A percentile compares a stretch with the other conserved stretches of the same genome.
Evolutionary conservation across 2,113 vertebrate genomes (phyloP).

Genomic region (Oostethus manadensis): DNA sequence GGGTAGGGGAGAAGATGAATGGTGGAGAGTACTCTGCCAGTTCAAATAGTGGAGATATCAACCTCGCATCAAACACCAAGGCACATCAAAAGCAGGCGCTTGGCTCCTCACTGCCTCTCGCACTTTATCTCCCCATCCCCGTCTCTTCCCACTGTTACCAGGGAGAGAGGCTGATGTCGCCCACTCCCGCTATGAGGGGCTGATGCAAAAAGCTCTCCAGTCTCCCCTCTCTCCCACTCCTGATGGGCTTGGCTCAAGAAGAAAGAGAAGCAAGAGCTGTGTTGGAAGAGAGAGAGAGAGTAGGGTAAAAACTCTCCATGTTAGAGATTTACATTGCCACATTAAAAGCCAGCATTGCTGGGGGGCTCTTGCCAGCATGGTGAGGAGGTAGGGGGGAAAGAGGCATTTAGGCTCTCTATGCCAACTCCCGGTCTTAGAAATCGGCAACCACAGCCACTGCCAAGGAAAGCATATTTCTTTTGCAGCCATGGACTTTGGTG

Average conservation of each 20-base stretch:
- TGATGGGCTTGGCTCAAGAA: constrained; percentile 68
- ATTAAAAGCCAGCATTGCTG: constrained; percentile 57
- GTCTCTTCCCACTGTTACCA: constrained; percentile 49
- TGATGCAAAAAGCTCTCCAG: constrained; percentile 61
- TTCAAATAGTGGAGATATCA: constrained; percentile 52
- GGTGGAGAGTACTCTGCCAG: constrained; percentile 39
- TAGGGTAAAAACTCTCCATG: constrained; percentile 60
- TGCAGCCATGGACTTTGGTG: constrained; percentile 2
- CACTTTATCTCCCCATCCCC: constrained; percentile 48
- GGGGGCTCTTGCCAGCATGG: constrained; percentile 39
- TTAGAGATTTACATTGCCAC: constrained; percentile 67
- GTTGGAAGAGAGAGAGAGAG: constrained; percentile 42
- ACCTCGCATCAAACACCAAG: constrained; percentile 61
- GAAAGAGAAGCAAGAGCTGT: constrained; percentile 52
- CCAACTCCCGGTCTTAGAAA: constrained; percentile 45
- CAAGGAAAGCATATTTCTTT: constrained; percentile 11
- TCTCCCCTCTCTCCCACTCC: constrained; percentile 50
- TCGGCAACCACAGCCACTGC: constrained; percentile 24
- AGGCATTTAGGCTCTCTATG: constrained; percentile 22
- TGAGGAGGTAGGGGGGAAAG: constrained; percentile 19
- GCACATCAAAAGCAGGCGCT: constrained; percentile 60
- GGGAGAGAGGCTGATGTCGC: constrained; percentile 65
- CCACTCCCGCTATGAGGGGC: constrained; percentile 57
- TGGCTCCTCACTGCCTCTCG: constrained; percentile 35
- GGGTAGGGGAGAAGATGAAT: constrained; percentile 5